Percentiles rank a stretch among this genome's conserved stretches.
These are phyloP conservation scores for Ostrea edulis DNA, from an alignment of 1,140 invertebrate species.

Conservation along the genomic window DNA sequence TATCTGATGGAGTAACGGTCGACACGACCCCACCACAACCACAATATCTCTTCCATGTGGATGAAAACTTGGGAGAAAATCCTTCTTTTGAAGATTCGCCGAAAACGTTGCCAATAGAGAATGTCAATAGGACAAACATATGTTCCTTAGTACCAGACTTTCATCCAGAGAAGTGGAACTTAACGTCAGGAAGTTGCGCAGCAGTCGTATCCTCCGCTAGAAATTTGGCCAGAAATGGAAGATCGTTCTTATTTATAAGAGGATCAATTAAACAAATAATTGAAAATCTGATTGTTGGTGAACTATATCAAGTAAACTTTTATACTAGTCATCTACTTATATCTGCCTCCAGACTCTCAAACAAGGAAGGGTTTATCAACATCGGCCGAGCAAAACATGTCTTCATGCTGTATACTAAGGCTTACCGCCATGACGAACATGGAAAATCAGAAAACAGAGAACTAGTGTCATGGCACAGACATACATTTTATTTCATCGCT, in stretches of 20 bases:
- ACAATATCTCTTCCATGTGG: conserved; percentile 45
- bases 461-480: conserved; percentile 59
- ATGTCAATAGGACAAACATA: conserved; percentile 44
- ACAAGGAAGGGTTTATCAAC: conserved; percentile 56
- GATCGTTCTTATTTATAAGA: conserved; percentile 46
- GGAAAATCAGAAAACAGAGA: conserved; percentile 38
- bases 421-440: conserved; percentile 49
- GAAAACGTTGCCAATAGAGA: conserved; percentile 27
- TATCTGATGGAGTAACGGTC: conserved; percentile 67
- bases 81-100: conserved; percentile 63
- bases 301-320: conserved; percentile 54
- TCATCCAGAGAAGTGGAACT: conserved; percentile 48
- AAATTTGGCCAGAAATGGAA: conserved; percentile 47
- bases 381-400: conserved; percentile 54
- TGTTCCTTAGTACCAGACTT: conserved; percentile 41
- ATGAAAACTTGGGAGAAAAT: conserved; percentile 60
- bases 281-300: not conserved
- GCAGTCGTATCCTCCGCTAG: conserved; percentile 43
- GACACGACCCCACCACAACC: conserved; percentile 61
- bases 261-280: conserved; percentile 53
- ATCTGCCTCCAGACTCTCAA: conserved; percentile 41
- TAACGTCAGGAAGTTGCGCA: conserved; percentile 43
- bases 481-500: conserved; percentile 59
- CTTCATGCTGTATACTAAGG: conserved; percentile 60
- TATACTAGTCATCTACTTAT: conserved; percentile 55